Evolutionary conservation across 1,140 invertebrate genomes (phyloP).

Genomic region (Atopsyche davidsoni): DNA sequence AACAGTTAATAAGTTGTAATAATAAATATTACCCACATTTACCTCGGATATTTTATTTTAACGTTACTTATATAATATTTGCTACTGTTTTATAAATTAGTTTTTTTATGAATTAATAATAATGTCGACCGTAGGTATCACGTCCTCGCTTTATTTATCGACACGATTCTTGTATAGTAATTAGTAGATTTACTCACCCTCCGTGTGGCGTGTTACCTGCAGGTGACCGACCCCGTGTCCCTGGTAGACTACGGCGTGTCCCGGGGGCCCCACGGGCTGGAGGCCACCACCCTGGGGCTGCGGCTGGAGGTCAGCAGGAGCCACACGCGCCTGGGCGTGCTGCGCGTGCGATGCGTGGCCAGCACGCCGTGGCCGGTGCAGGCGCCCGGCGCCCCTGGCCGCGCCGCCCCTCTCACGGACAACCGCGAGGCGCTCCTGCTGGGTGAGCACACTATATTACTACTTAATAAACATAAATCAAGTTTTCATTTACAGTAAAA

Average conservation of each 20-base stretch:
- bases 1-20: not conserved
- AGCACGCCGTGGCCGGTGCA: conserved; percentile 52
- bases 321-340: conserved; percentile 50
- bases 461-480: too few species aligned
- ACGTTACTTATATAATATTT: not conserved
- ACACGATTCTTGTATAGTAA: not conserved
- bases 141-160: not conserved
- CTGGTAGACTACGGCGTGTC: conserved; percentile 46
- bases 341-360: conserved; percentile 55
- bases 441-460: too few species aligned
- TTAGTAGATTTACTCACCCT: too few species aligned
- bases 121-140: not conserved
- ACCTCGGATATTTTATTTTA: not conserved
- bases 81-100: not conserved
- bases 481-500: too few species aligned
- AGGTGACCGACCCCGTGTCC: conserved; percentile 45
- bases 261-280: conserved; percentile 50
- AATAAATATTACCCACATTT: not conserved
- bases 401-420: conserved; percentile 47
- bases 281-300: conserved; percentile 50
- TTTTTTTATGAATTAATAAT: not conserved
- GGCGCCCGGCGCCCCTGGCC: conserved; percentile 49
- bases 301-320: conserved; percentile 44
- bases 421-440: conserved; percentile 54
- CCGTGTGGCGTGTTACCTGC: conserved; percentile 6